phyloP scores from a whole-genome alignment of 2,113 vertebrate genomes.

The Romanogobio albipinnatus region DNA sequence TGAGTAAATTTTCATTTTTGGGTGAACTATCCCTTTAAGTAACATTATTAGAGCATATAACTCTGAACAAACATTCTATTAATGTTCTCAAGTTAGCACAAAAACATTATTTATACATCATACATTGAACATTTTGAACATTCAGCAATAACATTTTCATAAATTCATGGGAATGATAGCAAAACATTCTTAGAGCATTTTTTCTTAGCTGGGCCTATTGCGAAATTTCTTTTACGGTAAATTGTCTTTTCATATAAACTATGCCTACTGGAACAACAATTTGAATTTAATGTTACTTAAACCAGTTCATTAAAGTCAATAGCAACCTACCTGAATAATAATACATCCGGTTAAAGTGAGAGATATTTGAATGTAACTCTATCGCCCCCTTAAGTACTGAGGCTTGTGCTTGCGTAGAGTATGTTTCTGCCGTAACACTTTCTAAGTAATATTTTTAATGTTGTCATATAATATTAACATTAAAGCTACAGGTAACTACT shows the following conservation, averaged over 20 bases:
- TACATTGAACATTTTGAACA: too few relatives aligned
- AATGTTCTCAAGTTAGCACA: too few relatives aligned
- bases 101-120: too few relatives aligned
- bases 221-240: not conserved
- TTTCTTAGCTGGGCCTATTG: too few relatives aligned
- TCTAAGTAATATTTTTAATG: not conserved
- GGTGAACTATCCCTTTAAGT: too few relatives aligned
- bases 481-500: conserved; percentile 2
- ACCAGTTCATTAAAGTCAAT: not conserved
- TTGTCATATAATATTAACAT: conserved; percentile 14
- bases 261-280: not conserved
- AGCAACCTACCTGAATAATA: not conserved
- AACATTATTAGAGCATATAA: too few relatives aligned
- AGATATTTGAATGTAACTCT: not conserved
- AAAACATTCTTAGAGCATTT: too few relatives aligned
- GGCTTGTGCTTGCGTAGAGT: not conserved
- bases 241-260: not conserved
- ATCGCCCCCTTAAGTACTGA: not conserved
- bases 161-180: too few relatives aligned
- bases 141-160: too few relatives aligned
- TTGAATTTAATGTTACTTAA: not conserved
- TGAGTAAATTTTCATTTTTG: too few relatives aligned
- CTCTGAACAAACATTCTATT: too few relatives aligned
- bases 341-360: not conserved
- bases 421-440: not conserved